Base-by-base conservation (phyloP, 2,888 invertebrate species). In the Pristionchus arcanus region DNA sequence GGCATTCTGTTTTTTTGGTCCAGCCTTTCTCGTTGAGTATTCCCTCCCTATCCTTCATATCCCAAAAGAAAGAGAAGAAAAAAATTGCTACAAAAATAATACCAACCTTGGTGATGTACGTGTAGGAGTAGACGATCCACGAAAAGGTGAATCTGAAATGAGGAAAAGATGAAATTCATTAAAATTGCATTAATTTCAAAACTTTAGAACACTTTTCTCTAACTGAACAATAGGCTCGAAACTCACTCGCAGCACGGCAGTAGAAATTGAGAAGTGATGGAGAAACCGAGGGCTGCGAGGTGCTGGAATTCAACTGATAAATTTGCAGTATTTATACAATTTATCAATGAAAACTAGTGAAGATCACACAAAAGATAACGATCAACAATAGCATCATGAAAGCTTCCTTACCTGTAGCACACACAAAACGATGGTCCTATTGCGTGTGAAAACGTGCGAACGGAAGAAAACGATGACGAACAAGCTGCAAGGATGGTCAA, bases 211-310 rank as follows among this genome's bases (percentile, higher is more conserved):
- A n/a, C n/a, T n/a, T n/a, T n/a, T n/a, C n/a, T n/a, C n/a, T n/a
- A n/a, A n/a, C n/a, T n/a, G n/a, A n/a, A n/a, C n/a, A n/a, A n/a
- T n/a, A n/a, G n/a, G n/a, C n/a, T n/a, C n/a, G n/a, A n/a, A n/a
- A 49, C 81, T 81, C 81, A 81, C 81, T 81, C 81, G 81, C 81
- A 81, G 49, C 81, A 81, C 15, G 81, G 81, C 81, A 81, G 53
- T 53, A 81, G 49, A 16, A 81, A 81, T 28, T 81, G 81, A 0
- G 81, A 49, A 2, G 81, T 81, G 28, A 81, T 81, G 13, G 81
- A 81, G 81, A 81, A 42, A 1, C n/a, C n/a, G 13, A 81, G 28
- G 1, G 81, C 81, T 0, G 28, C 49, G 2, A 34, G 21, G 19
- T 81, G 81, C 49, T 81, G 63, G n/a, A 55, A 16, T 19, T 55